A percentile compares a stretch with the other conserved stretches of the same genome.
Conservation (phyloP, 2,797 vertebrate genomes). For the Tympanoctomys barrerae region DNA sequence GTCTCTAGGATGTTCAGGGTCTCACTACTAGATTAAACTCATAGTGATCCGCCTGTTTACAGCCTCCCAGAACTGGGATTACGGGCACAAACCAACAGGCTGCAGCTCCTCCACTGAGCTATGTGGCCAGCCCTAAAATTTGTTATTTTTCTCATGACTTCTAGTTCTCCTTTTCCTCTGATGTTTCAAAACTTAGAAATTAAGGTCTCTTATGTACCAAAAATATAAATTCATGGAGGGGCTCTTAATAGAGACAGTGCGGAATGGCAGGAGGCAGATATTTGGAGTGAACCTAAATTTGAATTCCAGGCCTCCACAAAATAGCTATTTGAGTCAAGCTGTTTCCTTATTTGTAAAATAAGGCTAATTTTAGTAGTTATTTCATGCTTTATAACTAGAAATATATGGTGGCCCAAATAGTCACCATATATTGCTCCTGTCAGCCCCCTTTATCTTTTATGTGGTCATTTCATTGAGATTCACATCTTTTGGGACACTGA, state of each 20-base stretch:
- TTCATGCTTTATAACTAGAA: background rate
- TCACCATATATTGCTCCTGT: background rate
- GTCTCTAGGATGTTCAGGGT: no score
- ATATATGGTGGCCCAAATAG: background rate
- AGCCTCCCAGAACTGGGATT: no score
- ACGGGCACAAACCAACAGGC: no score
- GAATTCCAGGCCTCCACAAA: background rate
- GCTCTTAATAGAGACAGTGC: background rate
- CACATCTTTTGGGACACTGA: background rate
- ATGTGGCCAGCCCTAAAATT: background rate
- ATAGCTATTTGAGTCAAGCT: constrained; percentile 1
- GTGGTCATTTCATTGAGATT: constrained; percentile 10
- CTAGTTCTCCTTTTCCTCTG: constrained; percentile 37
- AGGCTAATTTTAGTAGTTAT: background rate
- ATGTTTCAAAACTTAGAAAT: constrained; percentile 16
- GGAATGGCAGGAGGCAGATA: background rate
- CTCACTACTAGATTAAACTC: no score
- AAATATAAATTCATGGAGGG: background rate
- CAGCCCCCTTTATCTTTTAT: background rate
- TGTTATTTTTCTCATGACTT: background rate
- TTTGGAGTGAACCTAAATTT: background rate
- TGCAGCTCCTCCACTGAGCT: no score
- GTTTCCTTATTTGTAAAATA: background rate
- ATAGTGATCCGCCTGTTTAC: no score
- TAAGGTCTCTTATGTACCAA: background rate